These are phyloP conservation scores for Calidris pugnax DNA, from an alignment of 2,113 vertebrate species.

Conservation along the genomic window DNA sequence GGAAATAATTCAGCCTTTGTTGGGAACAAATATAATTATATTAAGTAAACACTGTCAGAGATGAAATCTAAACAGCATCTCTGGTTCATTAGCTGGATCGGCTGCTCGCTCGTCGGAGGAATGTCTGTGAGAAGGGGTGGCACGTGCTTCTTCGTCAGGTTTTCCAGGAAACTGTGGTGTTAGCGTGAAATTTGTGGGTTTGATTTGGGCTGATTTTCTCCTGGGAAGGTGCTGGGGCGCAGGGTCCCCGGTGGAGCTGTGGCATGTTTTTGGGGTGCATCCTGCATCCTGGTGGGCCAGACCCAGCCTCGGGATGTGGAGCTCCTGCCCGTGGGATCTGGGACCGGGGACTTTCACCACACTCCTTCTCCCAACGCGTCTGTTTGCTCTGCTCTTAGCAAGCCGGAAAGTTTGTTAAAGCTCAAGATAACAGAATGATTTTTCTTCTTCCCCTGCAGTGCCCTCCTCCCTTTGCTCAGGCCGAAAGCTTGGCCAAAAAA, in stretches of 20 bases:
- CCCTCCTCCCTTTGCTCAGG: not conserved
- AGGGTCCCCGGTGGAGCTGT: not conserved
- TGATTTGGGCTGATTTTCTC: not conserved
- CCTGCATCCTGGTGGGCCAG: not conserved
- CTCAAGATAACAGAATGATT: not conserved
- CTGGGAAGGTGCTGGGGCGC: not conserved
- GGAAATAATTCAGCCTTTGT: constrained; percentile 1
- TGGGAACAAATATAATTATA: not conserved
- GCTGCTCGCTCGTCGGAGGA: not conserved
- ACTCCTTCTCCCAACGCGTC: not conserved
- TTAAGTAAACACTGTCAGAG: constrained; percentile 19
- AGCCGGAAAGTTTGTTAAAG: not conserved
- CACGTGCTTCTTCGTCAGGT: not conserved
- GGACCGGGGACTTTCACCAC: not conserved
- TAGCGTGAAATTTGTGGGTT: not conserved
- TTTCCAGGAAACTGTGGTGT: not conserved
- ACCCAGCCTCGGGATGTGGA: not conserved
- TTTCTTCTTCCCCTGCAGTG: not conserved
- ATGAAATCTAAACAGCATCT: not conserved
- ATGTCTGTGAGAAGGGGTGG: not conserved
- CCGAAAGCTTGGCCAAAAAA: not conserved
- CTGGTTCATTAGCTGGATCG: constrained; percentile 16
- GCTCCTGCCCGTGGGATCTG: not conserved
- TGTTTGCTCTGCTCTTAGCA: not conserved
- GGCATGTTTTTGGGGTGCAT: not conserved